These are phyloP conservation scores for Drosophila mimetica DNA, from an alignment of 2,888 invertebrate species.

Conservation along the genomic window DNA sequence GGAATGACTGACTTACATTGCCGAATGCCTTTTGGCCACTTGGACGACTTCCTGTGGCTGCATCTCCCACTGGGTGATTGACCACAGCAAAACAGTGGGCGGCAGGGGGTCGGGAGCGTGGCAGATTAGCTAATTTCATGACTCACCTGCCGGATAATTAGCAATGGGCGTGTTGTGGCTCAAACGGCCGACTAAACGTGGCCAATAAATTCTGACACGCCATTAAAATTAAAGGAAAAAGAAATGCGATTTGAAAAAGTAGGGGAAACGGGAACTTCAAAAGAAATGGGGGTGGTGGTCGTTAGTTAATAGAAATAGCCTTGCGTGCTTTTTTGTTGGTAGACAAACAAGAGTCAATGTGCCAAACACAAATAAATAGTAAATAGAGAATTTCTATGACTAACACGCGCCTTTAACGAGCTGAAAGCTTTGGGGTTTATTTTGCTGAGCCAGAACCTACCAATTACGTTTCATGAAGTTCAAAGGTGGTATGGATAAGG, in stretches of 20 bases:
- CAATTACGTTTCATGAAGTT: constrained; percentile 16
- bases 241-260: background rate
- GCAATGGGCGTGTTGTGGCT: constrained; percentile 10
- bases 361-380: constrained; percentile 69
- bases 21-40: constrained; percentile 52
- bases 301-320: constrained; percentile 27
- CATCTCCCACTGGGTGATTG: constrained; percentile 64
- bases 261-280: background rate
- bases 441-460: constrained; percentile 1
- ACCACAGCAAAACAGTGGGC: constrained; percentile 17
- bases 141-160: constrained; percentile 30
- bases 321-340: constrained; percentile 41
- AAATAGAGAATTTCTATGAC: constrained; percentile 66
- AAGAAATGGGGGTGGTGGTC: constrained; percentile 3
- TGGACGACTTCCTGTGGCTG: constrained; percentile 67
- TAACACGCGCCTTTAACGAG: constrained; percentile 64
- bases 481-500: constrained; percentile 2
- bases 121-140: constrained; percentile 57
- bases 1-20: constrained; percentile 70
- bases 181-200: constrained; percentile 66
- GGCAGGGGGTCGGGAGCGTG: constrained; percentile 1
- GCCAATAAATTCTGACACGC: constrained; percentile 79
- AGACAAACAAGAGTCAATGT: constrained; percentile 69
- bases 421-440: background rate
- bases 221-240: constrained; percentile 58